Base-by-base conservation (phyloP, 2,888 invertebrate species). In the Torymus texanus region DNA sequence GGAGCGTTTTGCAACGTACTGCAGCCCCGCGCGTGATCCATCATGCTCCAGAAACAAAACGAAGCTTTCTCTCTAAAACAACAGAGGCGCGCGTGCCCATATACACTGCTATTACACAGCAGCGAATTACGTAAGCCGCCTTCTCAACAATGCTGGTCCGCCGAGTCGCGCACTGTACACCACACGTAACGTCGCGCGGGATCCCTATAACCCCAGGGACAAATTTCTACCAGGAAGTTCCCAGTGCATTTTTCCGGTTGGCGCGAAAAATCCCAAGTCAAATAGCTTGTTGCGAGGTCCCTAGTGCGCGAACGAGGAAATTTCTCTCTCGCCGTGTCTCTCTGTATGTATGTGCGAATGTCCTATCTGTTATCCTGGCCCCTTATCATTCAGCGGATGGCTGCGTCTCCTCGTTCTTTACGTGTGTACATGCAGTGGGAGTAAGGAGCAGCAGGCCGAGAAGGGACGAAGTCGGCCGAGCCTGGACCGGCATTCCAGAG, bases 351-450 rank as follows among this genome's bases (percentile, higher is more conserved):
- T 29, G 41, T 75, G 68, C 29, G 68, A 68, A 75, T 88, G 86
- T 86, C 87, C 86, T 85, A 85, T 88, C 86, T 84, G 86, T 89
- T 87, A 88, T 88, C 87, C 88, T 86, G 85, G 86, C 88, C 87
- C 84, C 88, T 89, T 88, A 89, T 89, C 89, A 88, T 88, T 88
- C 41, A 41, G 41, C 41, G 41, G 8, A 41, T 41, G 41, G 41
- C 10, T 41, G 8, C 53, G 24, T 62, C 16, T 41, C 14, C 53
- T 41, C 12, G 41, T 29, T 53, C 16, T 29, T 53, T 53, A 53
- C 51, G n/a, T 41, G 41, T 55, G 24, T 59, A 59, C 16, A 1
- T 58, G 56, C 16, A 71, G 59, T 66, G 53, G 66, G 58, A 71
- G 71, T 59, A 53, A 21, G n/a, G 51, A 56, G 63, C 21, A 29